Evolutionary conservation across 2,113 vertebrate genomes (phyloP).

Genomic region (Circaetus gallicus): DNA sequence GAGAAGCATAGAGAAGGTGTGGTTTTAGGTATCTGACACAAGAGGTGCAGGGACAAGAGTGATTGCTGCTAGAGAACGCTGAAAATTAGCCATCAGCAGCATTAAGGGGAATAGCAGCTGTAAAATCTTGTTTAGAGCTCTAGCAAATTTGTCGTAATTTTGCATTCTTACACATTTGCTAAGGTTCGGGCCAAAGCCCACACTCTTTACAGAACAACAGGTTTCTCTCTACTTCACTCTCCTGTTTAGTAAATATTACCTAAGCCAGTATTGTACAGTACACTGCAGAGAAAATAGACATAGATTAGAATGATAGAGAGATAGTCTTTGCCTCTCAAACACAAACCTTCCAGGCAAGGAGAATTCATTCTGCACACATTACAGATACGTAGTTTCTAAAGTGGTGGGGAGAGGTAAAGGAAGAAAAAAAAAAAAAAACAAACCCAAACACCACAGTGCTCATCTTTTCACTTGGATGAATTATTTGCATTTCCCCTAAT

Average conservation of each 20-base stretch:
- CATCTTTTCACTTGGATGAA: conserved; percentile 10
- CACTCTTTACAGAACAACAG: not conserved
- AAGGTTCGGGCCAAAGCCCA: not conserved
- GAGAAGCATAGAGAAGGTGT: not conserved
- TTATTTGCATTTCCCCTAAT: conserved; percentile 40
- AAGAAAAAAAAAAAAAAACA: not conserved
- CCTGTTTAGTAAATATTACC: not conserved
- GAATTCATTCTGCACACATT: conserved; percentile 26
- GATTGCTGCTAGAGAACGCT: not conserved
- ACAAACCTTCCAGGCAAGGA: conserved; percentile 34
- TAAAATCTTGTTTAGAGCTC: not conserved
- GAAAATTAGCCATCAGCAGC: not conserved
- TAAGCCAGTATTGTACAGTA: not conserved
- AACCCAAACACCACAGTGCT: not conserved
- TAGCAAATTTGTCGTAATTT: not conserved
- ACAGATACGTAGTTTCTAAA: not conserved
- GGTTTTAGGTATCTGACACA: not conserved
- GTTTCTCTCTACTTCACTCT: not conserved
- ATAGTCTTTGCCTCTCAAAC: conserved; percentile 1
- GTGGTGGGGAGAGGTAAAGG: not conserved
- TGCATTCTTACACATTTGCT: not conserved
- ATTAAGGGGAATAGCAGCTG: not conserved
- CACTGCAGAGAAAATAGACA: not conserved
- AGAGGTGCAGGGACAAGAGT: not conserved
- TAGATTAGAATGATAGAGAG: not conserved